Percentiles rank a stretch among this genome's conserved stretches.
These are phyloP conservation scores for Hemitrygon akajei DNA, from an alignment of 2,797 vertebrate genomes.

Conservation along the genomic window DNA sequence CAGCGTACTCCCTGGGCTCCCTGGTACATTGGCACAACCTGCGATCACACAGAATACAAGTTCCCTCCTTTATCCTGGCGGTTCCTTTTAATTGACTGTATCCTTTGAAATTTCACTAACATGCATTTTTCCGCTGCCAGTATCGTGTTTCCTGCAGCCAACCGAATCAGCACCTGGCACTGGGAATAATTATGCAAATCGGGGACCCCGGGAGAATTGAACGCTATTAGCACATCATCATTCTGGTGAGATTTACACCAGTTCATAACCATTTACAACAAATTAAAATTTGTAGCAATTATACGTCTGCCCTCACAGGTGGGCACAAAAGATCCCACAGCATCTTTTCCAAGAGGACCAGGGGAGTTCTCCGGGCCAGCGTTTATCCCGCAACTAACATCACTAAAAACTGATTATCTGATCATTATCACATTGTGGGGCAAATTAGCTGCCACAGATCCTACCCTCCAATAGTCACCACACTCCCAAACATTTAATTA, in stretches of 20 bases:
- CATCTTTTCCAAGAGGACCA: background rate
- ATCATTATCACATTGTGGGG: background rate
- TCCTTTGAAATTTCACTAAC: background rate
- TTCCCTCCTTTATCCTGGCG: background rate
- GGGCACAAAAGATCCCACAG: background rate
- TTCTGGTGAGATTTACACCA: slow-evolving; percentile 3
- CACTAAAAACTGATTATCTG: background rate
- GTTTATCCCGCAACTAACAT: background rate
- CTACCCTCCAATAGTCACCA: background rate
- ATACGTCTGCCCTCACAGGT: background rate
- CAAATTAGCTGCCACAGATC: background rate
- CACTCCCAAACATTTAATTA: background rate
- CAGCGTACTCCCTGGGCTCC: background rate
- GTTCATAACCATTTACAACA: background rate
- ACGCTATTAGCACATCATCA: background rate
- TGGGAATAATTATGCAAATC: slow-evolving; percentile 21
- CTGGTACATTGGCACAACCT: background rate
- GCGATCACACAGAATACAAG: background rate
- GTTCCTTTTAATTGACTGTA: background rate
- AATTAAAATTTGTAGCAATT: background rate
- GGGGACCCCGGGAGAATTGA: background rate
- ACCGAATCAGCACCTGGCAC: background rate
- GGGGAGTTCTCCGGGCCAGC: background rate
- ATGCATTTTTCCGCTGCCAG: background rate
- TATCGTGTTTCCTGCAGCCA: background rate